Evolutionary conservation across 1,140 invertebrate genomes (phyloP), one percentile per base, ranked within the genome.

Genomic region (Hylaeus volcanicus): DNA sequence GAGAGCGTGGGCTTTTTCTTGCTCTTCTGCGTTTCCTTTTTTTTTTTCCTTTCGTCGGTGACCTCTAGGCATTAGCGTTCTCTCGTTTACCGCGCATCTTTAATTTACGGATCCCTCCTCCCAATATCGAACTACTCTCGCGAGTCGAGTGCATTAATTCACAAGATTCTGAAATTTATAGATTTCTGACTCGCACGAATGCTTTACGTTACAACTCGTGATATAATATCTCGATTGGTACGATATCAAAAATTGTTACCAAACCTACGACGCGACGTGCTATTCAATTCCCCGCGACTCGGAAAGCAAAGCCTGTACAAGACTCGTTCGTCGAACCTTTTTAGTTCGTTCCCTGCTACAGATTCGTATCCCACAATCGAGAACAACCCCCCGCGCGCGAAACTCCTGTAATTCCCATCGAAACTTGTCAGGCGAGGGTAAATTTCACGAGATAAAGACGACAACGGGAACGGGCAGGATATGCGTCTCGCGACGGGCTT

Each of bases 1-100:
- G 48, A 61, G 74, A 53, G 74, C 63, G 83, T 73, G 85, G 85
- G 69, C 68, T 84, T 83, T 87, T 66, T 76, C 74, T 60, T 71
- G 11, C 61, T 43, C n/a, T 43, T 65, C 45, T 41, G 51, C 64
- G 60, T 63, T 61, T 26, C 15, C 37, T 37, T 48, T 15, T 51
- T 39, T 39, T 68, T 74, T n/a, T 53, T 39, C 73, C 58, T 76
- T 68, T 81, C 64, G 51, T 64, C 55, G 66, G 75, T 65, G 43
- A 43, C 43, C 58, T 6, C n/a, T 37, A 37, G n/a, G n/a, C 58
- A 60, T 60, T 60, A 60, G 58, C 58, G n/a, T 37, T n/a, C n/a
- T 26, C 58, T 60, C 55, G 58, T 60, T 60, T 37, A 26, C n/a
- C n/a, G 58, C 9, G 58, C 15, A 37, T 26, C n/a, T 60, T 60